Conservation (phyloP, 2,888 invertebrate species). For the Tetragnatha montana region DNA sequence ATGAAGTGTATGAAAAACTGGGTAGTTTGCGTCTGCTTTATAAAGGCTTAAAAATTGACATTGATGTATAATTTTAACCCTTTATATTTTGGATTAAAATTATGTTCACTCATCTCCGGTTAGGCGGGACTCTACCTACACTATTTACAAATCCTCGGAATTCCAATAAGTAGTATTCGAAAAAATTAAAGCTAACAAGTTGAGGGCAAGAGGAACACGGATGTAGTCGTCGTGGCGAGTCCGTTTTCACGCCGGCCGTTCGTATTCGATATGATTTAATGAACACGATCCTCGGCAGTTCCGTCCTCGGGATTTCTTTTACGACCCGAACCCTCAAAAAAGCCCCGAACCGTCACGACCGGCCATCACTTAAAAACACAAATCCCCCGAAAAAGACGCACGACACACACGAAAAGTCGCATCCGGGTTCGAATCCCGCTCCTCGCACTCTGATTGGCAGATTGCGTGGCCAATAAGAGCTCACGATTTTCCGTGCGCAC, state of each 20-base stretch:
- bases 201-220: neutral
- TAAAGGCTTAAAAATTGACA: too few species aligned
- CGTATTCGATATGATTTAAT: neutral
- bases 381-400: slow-evolving; percentile 41
- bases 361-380: slow-evolving; percentile 50
- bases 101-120: too few species aligned
- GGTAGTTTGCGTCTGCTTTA: too few species aligned
- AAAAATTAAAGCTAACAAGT: too few species aligned
- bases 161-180: too few species aligned
- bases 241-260: neutral
- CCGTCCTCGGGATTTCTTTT: neutral
- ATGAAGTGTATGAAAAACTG: too few species aligned
- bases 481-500: slow-evolving; percentile 62
- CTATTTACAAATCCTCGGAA: too few species aligned
- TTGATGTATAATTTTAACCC: too few species aligned
- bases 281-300: neutral
- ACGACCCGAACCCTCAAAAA: neutral
- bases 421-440: slow-evolving; percentile 61
- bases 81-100: too few species aligned
- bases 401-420: slow-evolving; percentile 38
- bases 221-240: neutral
- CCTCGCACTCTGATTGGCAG: slow-evolving; percentile 43
- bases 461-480: slow-evolving; percentile 46
- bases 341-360: slow-evolving; percentile 36
- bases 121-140: too few species aligned